These are phyloP conservation scores for Morpho deidamia DNA, from an alignment of 2,888 invertebrate genomes.

Conservation along the genomic window DNA sequence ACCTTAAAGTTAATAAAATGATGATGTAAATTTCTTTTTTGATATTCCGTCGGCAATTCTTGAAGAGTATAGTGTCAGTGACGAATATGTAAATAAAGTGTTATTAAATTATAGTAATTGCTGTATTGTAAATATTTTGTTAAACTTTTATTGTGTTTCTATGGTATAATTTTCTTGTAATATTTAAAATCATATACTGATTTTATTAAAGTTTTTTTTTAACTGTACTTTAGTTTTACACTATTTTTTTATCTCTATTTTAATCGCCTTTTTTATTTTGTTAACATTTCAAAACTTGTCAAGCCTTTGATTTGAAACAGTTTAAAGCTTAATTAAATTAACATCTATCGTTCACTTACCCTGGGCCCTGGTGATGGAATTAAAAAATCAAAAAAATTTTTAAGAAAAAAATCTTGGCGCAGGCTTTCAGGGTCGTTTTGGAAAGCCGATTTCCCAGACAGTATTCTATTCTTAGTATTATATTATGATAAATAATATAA, in stretches of 20 bases:
- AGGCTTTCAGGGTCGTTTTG: background rate
- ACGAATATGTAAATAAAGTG: constrained; percentile 65
- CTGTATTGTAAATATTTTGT: constrained; percentile 76
- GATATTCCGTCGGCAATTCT: background rate
- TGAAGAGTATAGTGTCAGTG: constrained; percentile 32
- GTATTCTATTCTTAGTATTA: no score
- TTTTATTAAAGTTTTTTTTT: constrained; percentile 43
- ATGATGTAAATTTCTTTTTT: background rate
- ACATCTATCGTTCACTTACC: background rate
- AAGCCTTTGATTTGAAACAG: background rate
- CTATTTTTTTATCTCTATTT: constrained; percentile 18
- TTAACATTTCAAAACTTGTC: background rate
- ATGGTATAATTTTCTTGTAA: constrained; percentile 38
- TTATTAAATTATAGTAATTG: constrained; percentile 74
- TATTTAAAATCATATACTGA: constrained; percentile 37
- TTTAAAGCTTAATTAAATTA: background rate
- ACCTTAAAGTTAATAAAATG: background rate
- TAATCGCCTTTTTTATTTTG: constrained; percentile 12
- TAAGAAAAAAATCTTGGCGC: background rate
- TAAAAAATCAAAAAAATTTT: no score
- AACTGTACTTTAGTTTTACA: constrained; percentile 19
- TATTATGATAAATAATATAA: no score
- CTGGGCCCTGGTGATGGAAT: background rate
- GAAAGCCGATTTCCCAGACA: no score
- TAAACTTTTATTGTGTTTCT: constrained; percentile 61